Evolutionary conservation across 2,888 invertebrate genomes (phyloP), one percentile per base, ranked within the genome.

Genomic region (Acleris sparsana): DNA sequence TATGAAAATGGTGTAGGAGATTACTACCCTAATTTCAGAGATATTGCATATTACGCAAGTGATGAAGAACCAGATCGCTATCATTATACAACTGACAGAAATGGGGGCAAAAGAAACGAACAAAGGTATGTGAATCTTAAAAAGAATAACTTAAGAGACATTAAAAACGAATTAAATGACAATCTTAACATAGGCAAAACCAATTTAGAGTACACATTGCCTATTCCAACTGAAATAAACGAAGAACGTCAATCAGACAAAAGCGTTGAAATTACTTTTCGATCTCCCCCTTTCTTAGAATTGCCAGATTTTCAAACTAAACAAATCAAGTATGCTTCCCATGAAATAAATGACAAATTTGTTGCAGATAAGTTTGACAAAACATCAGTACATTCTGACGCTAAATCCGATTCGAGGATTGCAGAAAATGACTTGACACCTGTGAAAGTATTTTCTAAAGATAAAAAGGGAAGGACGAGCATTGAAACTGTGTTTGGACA

Each of bases 21-120:
- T 63, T 92, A 90, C 61, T 90, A 87, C 60, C 91, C 91, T 0
- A 77, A 84, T 60, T 92, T 92, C 49, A 78, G 76, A 39, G 71
- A 79, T 63, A 70, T 75, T 9, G 74, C 73, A 4, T 78, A 78
- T 49, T 76, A 77, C 25, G 72, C 72, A 18, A 79, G 80, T 29
- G 78, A 78, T 43, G 84, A 83, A 70, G 82, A 81, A 61, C 73
- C 76, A 46, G 75, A 76, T 13, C 82, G 83, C 71, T 82, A 84
- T 72, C 83, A 78, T 55, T 88, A 88, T 46, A 75, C 78, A 5
- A 83, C 83, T 6, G 82, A 80, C 33, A 75, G 71, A 61, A 77
- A 71, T 16, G 68, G 67, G 52, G 70, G 71, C 63, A 72, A 67
- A 29, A 64, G 68, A 57, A 70, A 74, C 53, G 68, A 65, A 53